Percentiles rank a stretch among this genome's conserved stretches.
Conservation (phyloP, 2,113 vertebrate genomes). For the Dicaeum eximium region DNA sequence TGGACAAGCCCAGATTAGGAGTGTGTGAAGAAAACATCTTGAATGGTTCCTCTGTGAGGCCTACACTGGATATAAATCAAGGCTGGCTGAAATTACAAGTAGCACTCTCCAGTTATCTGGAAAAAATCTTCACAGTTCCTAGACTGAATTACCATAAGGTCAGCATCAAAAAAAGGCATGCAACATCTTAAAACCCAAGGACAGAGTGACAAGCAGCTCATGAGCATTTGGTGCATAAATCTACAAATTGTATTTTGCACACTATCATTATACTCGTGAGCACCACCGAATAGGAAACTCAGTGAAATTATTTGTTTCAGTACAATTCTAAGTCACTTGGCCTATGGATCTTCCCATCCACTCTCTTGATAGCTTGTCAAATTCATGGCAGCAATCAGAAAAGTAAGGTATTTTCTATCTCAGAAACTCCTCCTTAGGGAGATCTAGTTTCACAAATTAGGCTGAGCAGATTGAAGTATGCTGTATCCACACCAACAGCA, state of each 20-base stretch:
- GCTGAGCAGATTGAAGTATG: neutral
- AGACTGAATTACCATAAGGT: neutral
- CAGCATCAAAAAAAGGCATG: neutral
- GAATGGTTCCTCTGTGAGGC: neutral
- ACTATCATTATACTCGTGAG: neutral
- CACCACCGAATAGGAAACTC: neutral
- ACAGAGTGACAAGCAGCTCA: neutral
- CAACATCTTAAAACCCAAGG: neutral
- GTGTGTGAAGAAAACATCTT: rapidly evolving
- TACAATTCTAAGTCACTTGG: neutral
- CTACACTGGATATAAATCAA: neutral
- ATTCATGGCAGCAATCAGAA: neutral
- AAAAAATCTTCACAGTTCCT: neutral
- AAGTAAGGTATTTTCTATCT: neutral
- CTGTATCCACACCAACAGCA: neutral
- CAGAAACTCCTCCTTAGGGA: neutral
- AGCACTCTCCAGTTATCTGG: neutral
- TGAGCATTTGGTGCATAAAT: neutral
- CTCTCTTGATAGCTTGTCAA: neutral
- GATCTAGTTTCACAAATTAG: neutral
- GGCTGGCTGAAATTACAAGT: neutral
- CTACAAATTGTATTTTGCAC: neutral
- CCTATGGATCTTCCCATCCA: neutral
- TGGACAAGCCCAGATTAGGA: neutral
- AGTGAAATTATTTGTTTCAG: neutral